Conservation (phyloP, 2,113 vertebrate species). For the Rhipidura dahli region DNA sequence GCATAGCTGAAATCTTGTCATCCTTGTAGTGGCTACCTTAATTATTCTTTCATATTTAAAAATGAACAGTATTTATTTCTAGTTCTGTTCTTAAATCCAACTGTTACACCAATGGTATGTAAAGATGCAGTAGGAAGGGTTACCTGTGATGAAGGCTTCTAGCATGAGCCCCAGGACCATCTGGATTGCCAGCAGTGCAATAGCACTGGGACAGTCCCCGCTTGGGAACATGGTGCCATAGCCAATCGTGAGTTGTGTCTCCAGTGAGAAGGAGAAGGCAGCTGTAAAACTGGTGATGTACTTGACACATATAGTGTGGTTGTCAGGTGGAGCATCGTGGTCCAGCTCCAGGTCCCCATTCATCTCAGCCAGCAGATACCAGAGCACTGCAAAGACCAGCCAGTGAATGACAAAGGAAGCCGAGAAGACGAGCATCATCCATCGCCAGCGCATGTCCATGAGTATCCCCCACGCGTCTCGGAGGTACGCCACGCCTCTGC, state of each 20-base stretch:
- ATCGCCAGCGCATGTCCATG: conserved; percentile 94
- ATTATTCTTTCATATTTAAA: background rate
- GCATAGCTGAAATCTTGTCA: background rate
- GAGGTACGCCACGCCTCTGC: conserved; percentile 78
- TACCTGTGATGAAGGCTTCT: conserved; percentile 98
- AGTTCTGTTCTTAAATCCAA: background rate
- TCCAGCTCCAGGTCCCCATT: conserved; percentile 94
- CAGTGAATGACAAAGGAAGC: conserved; percentile 93
- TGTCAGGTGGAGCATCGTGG: conserved; percentile 87
- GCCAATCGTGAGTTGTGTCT: conserved; percentile 96
- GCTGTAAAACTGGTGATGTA: conserved; percentile 95
- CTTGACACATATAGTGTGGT: conserved; percentile 95
- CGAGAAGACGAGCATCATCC: conserved; percentile 93
- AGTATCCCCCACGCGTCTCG: conserved; percentile 92
- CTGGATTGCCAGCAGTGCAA: conserved; percentile 92
- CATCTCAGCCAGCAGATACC: conserved; percentile 93
- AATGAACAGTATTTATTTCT: background rate
- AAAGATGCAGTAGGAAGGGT: background rate
- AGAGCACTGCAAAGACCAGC: conserved; percentile 94
- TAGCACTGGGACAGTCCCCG: conserved; percentile 92
- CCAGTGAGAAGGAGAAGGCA: conserved; percentile 95
- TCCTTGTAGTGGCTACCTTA: background rate
- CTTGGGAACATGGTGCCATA: conserved; percentile 98
- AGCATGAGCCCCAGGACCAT: conserved; percentile 97
- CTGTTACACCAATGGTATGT: background rate